These are phyloP conservation scores for Nesogale talazaci DNA, from an alignment of 2,113 vertebrate genomes.

Conservation along the genomic window DNA sequence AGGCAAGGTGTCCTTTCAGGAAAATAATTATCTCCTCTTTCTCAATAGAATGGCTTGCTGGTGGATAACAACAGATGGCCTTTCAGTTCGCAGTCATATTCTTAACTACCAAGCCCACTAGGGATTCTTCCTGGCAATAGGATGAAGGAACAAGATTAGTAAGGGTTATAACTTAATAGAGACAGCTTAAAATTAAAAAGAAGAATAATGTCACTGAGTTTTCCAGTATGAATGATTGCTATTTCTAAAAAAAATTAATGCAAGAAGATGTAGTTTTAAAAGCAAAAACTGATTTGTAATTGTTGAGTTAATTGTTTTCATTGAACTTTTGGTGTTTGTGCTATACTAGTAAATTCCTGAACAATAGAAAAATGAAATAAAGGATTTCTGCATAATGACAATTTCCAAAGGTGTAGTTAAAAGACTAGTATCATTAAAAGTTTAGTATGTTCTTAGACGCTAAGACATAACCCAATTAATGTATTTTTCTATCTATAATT, in stretches of 20 bases:
- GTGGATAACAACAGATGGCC: neutral
- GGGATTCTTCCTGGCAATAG: neutral
- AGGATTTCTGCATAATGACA: neutral
- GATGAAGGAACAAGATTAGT: neutral
- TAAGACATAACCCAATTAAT: no score
- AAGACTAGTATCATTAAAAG: neutral
- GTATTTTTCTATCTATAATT: no score
- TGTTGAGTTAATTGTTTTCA: neutral
- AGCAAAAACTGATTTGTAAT: neutral
- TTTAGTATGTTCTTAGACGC: no score
- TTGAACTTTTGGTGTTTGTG: neutral
- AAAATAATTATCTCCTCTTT: no score
- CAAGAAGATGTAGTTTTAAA: neutral
- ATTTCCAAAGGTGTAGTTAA: slow-evolving; percentile 41
- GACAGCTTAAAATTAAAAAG: neutral
- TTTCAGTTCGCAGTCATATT: neutral
- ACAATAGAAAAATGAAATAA: slow-evolving; percentile 20
- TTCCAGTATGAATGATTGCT: neutral
- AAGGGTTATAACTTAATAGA: neutral
- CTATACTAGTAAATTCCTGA: neutral
- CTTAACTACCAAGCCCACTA: neutral
- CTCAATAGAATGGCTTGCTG: no score
- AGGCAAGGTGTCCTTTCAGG: no score
- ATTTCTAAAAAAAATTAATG: neutral
- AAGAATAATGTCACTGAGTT: neutral